Evolutionary conservation across 2,888 invertebrate species (phyloP).

Genomic region (Plutella xylostella): DNA sequence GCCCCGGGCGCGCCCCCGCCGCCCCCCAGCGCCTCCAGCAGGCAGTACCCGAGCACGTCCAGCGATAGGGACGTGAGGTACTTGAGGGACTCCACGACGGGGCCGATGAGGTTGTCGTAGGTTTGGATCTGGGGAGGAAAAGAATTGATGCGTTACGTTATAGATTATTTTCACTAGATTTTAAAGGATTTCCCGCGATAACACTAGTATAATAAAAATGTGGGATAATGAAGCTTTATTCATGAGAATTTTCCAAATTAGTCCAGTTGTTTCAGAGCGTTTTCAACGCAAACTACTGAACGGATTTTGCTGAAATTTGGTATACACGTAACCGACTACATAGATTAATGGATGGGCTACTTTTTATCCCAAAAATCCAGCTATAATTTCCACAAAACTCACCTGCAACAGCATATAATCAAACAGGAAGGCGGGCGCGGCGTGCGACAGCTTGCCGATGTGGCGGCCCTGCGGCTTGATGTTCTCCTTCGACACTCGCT

Average conservation of each 20-base stretch:
- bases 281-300: too few species aligned
- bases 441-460: slow-evolving; percentile 97
- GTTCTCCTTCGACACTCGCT: slow-evolving; percentile 97
- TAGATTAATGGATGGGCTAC: background rate
- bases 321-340: background rate
- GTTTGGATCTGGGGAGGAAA: slow-evolving; percentile 79
- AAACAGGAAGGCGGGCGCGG: slow-evolving; percentile 94
- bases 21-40: slow-evolving; percentile 90
- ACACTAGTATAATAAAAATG: background rate
- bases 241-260: background rate
- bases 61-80: slow-evolving; percentile 95
- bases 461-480: slow-evolving; percentile 96
- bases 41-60: slow-evolving; percentile 95
- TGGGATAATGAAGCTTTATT: background rate
- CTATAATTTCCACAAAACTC: slow-evolving; percentile 10
- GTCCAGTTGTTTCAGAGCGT: too few species aligned
- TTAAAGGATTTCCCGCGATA: too few species aligned
- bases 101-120: slow-evolving; percentile 94
- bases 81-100: slow-evolving; percentile 97
- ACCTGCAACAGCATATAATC: slow-evolving; percentile 85
- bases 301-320: background rate
- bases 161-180: too few species aligned
- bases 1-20: slow-evolving; percentile 70
- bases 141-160: background rate
- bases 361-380: background rate